Evolutionary conservation across 2,113 vertebrate genomes (phyloP), one percentile per base, ranked within the genome.

Genomic region (Mirounga angustirostris): DNA sequence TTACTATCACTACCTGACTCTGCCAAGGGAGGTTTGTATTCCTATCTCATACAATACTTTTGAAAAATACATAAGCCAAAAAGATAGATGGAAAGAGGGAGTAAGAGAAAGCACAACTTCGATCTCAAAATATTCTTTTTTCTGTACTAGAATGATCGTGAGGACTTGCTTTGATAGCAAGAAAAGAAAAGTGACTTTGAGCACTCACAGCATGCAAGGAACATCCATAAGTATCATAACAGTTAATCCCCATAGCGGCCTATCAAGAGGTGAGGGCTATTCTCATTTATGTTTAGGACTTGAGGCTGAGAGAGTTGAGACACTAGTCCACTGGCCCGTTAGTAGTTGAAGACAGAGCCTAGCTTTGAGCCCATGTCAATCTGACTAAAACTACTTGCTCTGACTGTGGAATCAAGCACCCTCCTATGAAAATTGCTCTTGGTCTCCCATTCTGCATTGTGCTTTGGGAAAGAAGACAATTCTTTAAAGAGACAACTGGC

Each of bases 1-100:
- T 21, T 33, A 7, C 19, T 95, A 10, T 95, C 58, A 69, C 8
- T 33, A 15, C 2, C 52, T 94, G 5, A 79, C 22, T 71, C 58
- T 82, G 30, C 28, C 46, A 85, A 69, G n/a, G 30, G 91, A 89
- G 36, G 54, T 78, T 80, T 97, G 36, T 73, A 50, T 85, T 58
- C 28, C 13, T 95, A 7, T 67, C 46, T 86, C 14, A 82, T 85
- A 36, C 0, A 24, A 40, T 65, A 36, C 33, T 94, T 89, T 74
- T 94, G 28, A 69, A 95, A 94, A 94, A 63, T 81, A 71, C 26
- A 82, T 19, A 84, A 93, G 50, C n/a, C 82, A n/a, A 69, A 80
- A 43, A 69, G 26, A 61, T 54, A 87, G 54, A 73, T 1, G 2
- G 8, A 26, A n/a, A 54, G 6, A 85, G 30, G 46, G 36, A 50